phyloP scores from a whole-genome alignment of 2,888 invertebrate genomes.

The Tubulanus polymorphus region DNA sequence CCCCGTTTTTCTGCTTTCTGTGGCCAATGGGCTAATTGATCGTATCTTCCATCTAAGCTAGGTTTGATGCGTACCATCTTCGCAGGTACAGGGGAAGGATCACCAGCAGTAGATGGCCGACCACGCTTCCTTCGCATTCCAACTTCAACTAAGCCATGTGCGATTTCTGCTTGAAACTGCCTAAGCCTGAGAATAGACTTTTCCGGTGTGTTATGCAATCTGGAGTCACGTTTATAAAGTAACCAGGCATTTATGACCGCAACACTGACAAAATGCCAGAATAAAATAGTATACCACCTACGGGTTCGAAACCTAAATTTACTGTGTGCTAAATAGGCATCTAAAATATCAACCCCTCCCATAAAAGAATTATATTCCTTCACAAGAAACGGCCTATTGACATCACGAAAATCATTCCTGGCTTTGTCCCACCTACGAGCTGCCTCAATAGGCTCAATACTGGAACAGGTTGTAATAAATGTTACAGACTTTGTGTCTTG shows the following conservation, averaged over 20 bases:
- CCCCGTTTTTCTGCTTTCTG: background rate
- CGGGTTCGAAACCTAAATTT: too few species aligned
- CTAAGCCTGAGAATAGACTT: background rate
- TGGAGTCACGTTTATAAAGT: conserved; percentile 2
- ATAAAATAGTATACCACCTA: conserved; percentile 9
- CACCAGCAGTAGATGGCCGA: background rate
- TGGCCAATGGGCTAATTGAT: conserved; percentile 1
- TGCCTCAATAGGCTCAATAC: background rate
- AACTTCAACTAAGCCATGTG: background rate
- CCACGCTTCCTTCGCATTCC: background rate
- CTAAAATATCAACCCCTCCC: too few species aligned
- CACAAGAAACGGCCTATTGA: conserved; percentile 3
- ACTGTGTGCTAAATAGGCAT: too few species aligned
- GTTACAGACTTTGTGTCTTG: conserved; percentile 12
- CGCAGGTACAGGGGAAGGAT: background rate
- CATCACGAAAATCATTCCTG: conserved; percentile 3
- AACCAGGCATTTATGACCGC: conserved; percentile 8
- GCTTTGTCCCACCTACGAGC: conserved; percentile 5
- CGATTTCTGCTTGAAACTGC: background rate
- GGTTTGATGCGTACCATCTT: background rate
- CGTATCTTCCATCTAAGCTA: background rate
- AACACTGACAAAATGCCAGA: conserved; percentile 5
- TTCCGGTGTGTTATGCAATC: conserved; percentile 3
- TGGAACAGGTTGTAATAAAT: conserved; percentile 5
- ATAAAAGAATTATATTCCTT: too few species aligned